Evolutionary conservation across 2,113 vertebrate genomes (phyloP).

Genomic region (Sylvilagus bachmani): DNA sequence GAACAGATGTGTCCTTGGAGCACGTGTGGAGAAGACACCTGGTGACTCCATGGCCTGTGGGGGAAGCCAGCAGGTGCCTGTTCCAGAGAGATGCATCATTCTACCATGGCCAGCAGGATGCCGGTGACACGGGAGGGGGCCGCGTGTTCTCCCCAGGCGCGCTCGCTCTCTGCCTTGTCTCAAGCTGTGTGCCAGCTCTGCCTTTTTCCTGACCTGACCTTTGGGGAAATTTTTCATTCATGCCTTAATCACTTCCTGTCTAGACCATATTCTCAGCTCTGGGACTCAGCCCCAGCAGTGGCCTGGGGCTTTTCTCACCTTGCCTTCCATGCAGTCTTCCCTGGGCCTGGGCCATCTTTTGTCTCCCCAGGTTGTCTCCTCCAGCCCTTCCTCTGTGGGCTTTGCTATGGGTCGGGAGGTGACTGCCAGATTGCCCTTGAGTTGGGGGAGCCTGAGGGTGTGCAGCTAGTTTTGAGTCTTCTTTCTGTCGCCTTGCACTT

Average conservation of each 20-base stretch:
- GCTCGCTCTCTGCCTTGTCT: conserved; percentile 66
- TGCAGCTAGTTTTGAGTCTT: background rate
- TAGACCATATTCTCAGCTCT: conserved; percentile 84
- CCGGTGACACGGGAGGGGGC: background rate
- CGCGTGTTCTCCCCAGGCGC: conserved; percentile 12
- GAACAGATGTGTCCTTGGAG: background rate
- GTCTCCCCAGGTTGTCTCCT: background rate
- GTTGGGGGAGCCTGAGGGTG: background rate
- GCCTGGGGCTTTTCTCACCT: conserved; percentile 66
- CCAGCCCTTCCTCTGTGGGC: background rate
- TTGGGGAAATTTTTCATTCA: conserved; percentile 85
- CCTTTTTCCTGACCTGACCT: conserved; percentile 86
- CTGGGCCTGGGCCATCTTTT: background rate
- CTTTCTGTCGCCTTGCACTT: background rate
- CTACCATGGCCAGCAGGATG: background rate
- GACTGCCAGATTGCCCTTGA: background rate
- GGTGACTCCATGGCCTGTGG: background rate
- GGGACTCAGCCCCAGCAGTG: background rate
- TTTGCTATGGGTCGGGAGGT: background rate
- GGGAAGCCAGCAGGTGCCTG: conserved; percentile 1
- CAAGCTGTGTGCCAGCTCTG: conserved; percentile 82
- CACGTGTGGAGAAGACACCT: background rate
- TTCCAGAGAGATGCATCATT: background rate
- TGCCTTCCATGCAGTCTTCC: background rate
- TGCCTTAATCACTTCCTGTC: conserved; percentile 90